phyloP scores from a whole-genome alignment of 2,888 invertebrate genomes.

The Anthophora plumipes region DNA sequence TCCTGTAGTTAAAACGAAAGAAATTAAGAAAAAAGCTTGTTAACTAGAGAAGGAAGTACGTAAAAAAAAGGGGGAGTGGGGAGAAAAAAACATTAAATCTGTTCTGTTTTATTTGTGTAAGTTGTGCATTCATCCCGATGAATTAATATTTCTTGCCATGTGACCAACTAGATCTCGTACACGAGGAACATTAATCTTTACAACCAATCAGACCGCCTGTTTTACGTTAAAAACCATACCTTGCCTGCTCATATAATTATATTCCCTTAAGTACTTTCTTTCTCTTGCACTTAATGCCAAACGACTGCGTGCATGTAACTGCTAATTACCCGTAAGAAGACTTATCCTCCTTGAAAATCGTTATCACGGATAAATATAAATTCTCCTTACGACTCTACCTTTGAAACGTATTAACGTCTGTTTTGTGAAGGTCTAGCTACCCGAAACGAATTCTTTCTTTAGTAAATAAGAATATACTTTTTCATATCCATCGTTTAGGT shows the following conservation, averaged over 20 bases:
- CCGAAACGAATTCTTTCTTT: neutral
- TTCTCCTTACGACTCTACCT: neutral
- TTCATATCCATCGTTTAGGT: too few species aligned
- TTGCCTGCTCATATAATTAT: neutral
- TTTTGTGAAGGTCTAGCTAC: neutral
- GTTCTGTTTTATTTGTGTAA: conserved; percentile 28
- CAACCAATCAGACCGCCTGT: conserved; percentile 53
- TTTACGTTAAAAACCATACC: conserved; percentile 28
- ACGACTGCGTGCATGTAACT: conserved; percentile 7
- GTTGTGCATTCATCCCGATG: conserved; percentile 37
- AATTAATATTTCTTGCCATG: conserved; percentile 54
- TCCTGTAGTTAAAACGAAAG: neutral
- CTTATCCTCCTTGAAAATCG: conserved; percentile 40
- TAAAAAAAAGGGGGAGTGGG: neutral
- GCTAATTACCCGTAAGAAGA: conserved; percentile 29
- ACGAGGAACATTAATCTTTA: conserved; percentile 61
- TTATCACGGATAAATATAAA: conserved; percentile 33
- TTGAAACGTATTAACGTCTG: conserved; percentile 3
- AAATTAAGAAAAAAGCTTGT: neutral
- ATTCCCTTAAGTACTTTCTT: neutral
- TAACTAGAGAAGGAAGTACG: neutral
- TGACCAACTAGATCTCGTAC: conserved; percentile 38
- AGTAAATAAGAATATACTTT: too few species aligned
- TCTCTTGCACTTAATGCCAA: conserved; percentile 8
- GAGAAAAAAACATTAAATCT: conserved; percentile 31